Percentiles rank a stretch among this genome's conserved stretches.
Evolutionary conservation across 2,797 vertebrate genomes (phyloP).

Genomic region (Acomys russatus): DNA sequence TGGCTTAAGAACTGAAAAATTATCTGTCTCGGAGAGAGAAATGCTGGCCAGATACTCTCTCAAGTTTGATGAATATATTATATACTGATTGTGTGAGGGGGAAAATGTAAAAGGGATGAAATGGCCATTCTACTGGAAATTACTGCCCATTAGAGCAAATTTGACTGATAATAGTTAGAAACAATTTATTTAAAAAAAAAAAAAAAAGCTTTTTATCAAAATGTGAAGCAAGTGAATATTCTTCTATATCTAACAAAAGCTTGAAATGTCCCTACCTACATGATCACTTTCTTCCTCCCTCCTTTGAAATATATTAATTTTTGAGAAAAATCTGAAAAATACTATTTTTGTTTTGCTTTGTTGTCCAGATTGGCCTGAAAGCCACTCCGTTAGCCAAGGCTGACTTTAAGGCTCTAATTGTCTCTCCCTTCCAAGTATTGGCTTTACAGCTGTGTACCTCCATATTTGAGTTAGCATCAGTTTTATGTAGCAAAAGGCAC

Average conservation of each 20-base stretch:
- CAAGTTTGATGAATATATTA: constrained; percentile 68
- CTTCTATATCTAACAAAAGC: constrained; percentile 20
- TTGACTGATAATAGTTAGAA: constrained; percentile 30
- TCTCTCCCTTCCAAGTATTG: background rate
- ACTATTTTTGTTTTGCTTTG: background rate
- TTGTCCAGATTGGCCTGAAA: background rate
- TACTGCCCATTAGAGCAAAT: constrained; percentile 23
- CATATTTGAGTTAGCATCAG: too few species aligned
- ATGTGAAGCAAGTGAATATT: constrained; percentile 38
- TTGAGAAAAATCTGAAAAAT: constrained; percentile 36
- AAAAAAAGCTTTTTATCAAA: constrained; percentile 6
- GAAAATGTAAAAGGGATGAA: constrained; percentile 46
- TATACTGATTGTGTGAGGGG: constrained; percentile 27
- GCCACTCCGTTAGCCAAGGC: background rate
- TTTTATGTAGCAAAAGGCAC: background rate
- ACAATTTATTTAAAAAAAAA: constrained; percentile 42
- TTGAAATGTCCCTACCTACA: background rate
- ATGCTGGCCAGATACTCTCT: constrained; percentile 20
- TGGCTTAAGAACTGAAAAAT: constrained; percentile 36
- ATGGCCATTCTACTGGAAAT: constrained; percentile 52
- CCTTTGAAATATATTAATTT: constrained; percentile 35
- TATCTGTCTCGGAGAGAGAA: constrained; percentile 44
- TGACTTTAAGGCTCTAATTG: too few species aligned
- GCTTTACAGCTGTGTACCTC: background rate
- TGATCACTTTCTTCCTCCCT: background rate